phyloP scores from a whole-genome alignment of 2,113 vertebrate species.

The Platycercus adscitus region DNA sequence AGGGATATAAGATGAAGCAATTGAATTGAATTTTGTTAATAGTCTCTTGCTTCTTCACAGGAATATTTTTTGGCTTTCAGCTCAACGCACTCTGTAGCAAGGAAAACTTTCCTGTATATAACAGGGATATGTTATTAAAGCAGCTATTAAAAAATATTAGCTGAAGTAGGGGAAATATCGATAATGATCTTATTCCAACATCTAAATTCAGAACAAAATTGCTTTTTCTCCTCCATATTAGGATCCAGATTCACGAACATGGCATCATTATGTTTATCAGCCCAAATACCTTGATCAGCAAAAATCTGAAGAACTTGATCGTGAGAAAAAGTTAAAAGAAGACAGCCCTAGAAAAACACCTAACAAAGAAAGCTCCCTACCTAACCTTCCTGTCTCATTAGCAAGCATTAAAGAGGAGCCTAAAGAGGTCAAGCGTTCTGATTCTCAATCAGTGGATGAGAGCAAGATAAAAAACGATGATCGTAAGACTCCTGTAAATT shows the following conservation, averaged over 20 bases:
- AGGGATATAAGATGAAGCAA: slow-evolving; percentile 32
- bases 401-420: slow-evolving; percentile 86
- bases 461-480: slow-evolving; percentile 83
- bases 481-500: slow-evolving; percentile 85
- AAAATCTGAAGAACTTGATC: slow-evolving; percentile 85
- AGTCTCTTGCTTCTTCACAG: slow-evolving; percentile 14
- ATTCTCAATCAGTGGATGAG: slow-evolving; percentile 84
- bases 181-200: background rate
- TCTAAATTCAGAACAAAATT: slow-evolving; percentile 8
- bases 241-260: slow-evolving; percentile 91
- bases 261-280: slow-evolving; percentile 91
- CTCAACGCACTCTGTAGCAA: background rate
- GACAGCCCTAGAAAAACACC: slow-evolving; percentile 88
- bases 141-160: slow-evolving; percentile 7
- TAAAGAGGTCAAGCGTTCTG: slow-evolving; percentile 85
- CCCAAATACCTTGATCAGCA: slow-evolving; percentile 92
- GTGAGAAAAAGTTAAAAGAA: slow-evolving; percentile 87
- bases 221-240: slow-evolving; percentile 58
- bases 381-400: slow-evolving; percentile 80
- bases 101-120: background rate
- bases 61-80: slow-evolving; percentile 39
- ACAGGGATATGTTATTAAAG: slow-evolving; percentile 6
- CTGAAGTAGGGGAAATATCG: background rate
- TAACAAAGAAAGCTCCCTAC: slow-evolving; percentile 81
- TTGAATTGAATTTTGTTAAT: slow-evolving; percentile 44